Evolutionary conservation across 2,797 vertebrate genomes (phyloP).

Genomic region (Manis crassicaudata): DNA sequence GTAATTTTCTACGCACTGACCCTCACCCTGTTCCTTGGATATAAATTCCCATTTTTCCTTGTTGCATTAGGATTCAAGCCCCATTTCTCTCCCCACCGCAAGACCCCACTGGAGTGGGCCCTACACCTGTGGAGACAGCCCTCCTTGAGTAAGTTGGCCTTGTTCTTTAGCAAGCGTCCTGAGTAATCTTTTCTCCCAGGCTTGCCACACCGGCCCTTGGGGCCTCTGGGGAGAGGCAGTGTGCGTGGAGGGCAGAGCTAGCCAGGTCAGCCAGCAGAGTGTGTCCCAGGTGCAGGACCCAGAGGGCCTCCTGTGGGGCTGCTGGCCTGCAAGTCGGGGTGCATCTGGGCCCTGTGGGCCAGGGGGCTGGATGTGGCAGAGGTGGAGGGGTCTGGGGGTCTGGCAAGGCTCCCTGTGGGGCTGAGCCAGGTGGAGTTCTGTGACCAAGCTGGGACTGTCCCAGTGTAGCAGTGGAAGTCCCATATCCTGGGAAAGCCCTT

Average conservation of each 20-base stretch:
- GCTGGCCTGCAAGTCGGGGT: too few relatives aligned
- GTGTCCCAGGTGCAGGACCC: not conserved
- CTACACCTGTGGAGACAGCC: not conserved
- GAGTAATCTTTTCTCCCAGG: not conserved
- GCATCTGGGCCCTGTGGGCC: not conserved
- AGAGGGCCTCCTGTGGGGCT: not conserved
- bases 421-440: not conserved
- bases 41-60: not conserved
- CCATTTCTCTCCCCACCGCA: too few relatives aligned
- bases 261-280: not conserved
- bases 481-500: not conserved
- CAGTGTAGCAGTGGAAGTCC: not conserved
- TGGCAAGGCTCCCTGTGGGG: not conserved
- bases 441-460: not conserved
- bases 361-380: not conserved
- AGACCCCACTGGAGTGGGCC: not conserved
- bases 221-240: too few relatives aligned
- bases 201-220: not conserved
- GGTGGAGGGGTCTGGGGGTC: not conserved
- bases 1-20: not conserved
- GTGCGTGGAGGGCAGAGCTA: accelerated
- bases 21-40: not conserved
- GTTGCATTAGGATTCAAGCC: not conserved
- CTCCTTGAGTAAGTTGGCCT: not conserved
- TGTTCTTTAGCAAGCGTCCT: not conserved